These are phyloP conservation scores for Lethenteron reissneri DNA, from an alignment of 2,113 vertebrate genomes.

Conservation along the genomic window DNA sequence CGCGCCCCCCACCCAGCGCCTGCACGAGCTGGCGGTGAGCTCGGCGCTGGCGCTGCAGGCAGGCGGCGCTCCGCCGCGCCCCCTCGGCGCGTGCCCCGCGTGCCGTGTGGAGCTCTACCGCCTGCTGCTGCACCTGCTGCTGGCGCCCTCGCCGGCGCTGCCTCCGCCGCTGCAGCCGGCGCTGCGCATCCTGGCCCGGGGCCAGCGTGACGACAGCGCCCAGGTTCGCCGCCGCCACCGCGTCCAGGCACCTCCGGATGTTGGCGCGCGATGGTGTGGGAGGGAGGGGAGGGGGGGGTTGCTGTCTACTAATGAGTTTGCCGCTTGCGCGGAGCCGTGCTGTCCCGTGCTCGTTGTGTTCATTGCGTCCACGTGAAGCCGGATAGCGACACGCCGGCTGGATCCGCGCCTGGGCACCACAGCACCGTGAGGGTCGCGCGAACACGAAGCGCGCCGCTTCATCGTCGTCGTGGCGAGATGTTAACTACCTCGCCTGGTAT, in stretches of 20 bases:
- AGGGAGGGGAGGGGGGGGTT: too few relatives aligned
- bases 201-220: constrained; percentile 31
- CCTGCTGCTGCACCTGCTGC: constrained; percentile 37
- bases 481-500: too few relatives aligned
- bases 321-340: too few relatives aligned
- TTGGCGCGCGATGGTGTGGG: too few relatives aligned
- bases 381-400: too few relatives aligned
- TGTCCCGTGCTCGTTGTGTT: too few relatives aligned
- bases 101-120: constrained; percentile 39
- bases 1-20: constrained; percentile 21
- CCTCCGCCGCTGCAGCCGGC: constrained; percentile 46
- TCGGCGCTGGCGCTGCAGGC: constrained; percentile 36
- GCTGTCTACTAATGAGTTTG: too few relatives aligned
- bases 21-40: constrained; percentile 45
- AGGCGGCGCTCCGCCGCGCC: constrained; percentile 13
- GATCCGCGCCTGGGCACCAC: too few relatives aligned
- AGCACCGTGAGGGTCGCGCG: too few relatives aligned
- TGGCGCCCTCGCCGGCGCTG: constrained; percentile 39
- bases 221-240: constrained; percentile 21
- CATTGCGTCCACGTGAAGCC: too few relatives aligned
- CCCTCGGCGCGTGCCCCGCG: constrained; percentile 34
- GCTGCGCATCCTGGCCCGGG: constrained; percentile 37
- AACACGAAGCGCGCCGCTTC: too few relatives aligned
- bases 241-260: constrained; percentile 5
- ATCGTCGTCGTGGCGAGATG: too few relatives aligned